Base-by-base conservation (phyloP, 2,888 invertebrate species). In the Hirtodrosophila alboralis region DNA sequence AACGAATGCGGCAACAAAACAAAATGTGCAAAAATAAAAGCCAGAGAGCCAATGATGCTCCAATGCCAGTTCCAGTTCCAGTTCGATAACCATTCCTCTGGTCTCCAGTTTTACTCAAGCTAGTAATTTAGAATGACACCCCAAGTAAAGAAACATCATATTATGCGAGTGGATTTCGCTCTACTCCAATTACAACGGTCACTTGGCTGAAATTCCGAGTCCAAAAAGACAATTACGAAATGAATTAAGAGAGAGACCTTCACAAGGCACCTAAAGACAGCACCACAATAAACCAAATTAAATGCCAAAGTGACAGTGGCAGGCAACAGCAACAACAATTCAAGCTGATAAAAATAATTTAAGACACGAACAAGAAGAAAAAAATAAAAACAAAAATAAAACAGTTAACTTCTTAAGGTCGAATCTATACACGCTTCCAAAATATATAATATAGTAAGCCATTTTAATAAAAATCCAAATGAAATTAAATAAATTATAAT, bases 201-300 rank as follows among this genome's bases (percentile, higher is more conserved):
- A 30, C 56, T 56, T 43, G 58, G 31, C 27, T 21, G 34, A 54
- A 58, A 59, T 40, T 33, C 36, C 28, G 31, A 48, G 36, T 30
- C 41, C 12, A n/a, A 37, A 59, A 45, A 30, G 56, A 63, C 61
- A 60, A 76, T 79, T 86, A 66, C 80, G 81, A 76, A 76, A 79
- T 83, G 53, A 54, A 47, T 56, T 58, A 26, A 47, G 41, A 37
- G 62, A 69, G 64, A 75, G 79, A 84, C 78, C 86, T 86, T 86
- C 84, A 48, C 53, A 53, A 53, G 56, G 54, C 59, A 63, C 41
- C 68, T 74, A 36, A 60, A 79, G 64, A 60, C 62, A 47, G 57
- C 48, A 43, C 37, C 84, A 80, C 84, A 80, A 84, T 84, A 84
- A 84, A 86, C 86, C 62, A 76, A 81, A 86, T 84, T 76, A 80